These are phyloP conservation scores for Drosophila cyrtoloma DNA, from an alignment of 2,888 invertebrate species.

Conservation along the genomic window DNA sequence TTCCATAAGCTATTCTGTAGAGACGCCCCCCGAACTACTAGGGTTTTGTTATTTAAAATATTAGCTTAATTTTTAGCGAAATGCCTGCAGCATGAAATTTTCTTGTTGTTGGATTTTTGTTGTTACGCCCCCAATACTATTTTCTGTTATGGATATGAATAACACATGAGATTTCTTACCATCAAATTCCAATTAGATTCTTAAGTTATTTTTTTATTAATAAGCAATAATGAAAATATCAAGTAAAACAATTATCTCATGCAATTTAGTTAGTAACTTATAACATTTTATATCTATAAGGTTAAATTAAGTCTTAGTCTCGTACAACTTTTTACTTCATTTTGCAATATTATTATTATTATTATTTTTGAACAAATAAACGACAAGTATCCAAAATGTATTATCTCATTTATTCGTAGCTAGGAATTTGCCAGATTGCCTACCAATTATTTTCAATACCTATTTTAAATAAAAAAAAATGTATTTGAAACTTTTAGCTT, in stretches of 20 bases:
- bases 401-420: neutral
- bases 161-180: constrained; percentile 49
- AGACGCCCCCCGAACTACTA: constrained; percentile 48
- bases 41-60: constrained; percentile 64
- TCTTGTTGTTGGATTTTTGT: constrained; percentile 28
- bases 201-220: constrained; percentile 38
- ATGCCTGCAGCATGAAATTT: constrained; percentile 36
- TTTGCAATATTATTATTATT: constrained; percentile 76
- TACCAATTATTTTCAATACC: neutral
- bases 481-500: neutral
- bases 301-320: constrained; percentile 63
- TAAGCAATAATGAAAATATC: constrained; percentile 21
- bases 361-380: constrained; percentile 72
- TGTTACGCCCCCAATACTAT: constrained; percentile 36
- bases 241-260: constrained; percentile 62
- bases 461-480: neutral
- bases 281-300: constrained; percentile 55
- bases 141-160: constrained; percentile 43
- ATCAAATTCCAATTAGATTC: constrained; percentile 44
- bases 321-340: constrained; percentile 57
- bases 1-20: constrained; percentile 40
- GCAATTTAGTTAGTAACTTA: constrained; percentile 68
- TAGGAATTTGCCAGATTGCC: neutral
- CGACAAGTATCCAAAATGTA: constrained; percentile 38
- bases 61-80: constrained; percentile 70